A percentile compares a stretch with the other conserved stretches of the same genome.
These are phyloP conservation scores for Antigone vipio DNA, from an alignment of 2,113 vertebrate genomes.

Conservation along the genomic window DNA sequence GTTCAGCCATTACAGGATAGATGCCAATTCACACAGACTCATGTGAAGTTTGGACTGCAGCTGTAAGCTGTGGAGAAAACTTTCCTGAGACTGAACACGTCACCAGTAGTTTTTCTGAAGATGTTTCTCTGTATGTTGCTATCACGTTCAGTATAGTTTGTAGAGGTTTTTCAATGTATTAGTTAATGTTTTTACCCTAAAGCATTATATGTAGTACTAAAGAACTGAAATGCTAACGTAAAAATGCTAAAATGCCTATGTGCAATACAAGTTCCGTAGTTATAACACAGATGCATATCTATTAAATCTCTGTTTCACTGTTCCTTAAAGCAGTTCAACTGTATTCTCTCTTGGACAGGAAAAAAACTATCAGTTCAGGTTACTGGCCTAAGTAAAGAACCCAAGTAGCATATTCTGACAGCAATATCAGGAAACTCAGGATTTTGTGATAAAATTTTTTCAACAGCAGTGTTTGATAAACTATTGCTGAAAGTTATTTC, in stretches of 20 bases:
- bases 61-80: not conserved
- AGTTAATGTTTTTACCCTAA: not conserved
- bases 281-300: not conserved
- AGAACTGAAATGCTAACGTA: not conserved
- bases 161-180: not conserved
- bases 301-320: not conserved
- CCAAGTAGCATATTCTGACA: not conserved
- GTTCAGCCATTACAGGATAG: not conserved
- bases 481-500: not conserved
- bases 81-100: not conserved
- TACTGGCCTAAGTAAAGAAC: not conserved
- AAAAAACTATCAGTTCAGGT: not conserved
- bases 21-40: slow-evolving; percentile 15
- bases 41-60: not conserved
- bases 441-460: not conserved
- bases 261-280: not conserved
- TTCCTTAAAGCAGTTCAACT: not conserved
- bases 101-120: not conserved
- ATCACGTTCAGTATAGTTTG: not conserved
- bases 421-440: not conserved
- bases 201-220: not conserved
- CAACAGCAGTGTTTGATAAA: not conserved
- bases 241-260: not conserved
- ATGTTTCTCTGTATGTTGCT: not conserved
- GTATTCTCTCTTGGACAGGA: not conserved